phyloP scores from a whole-genome alignment of 2,113 vertebrate genomes.

The Charadrius vociferus region DNA sequence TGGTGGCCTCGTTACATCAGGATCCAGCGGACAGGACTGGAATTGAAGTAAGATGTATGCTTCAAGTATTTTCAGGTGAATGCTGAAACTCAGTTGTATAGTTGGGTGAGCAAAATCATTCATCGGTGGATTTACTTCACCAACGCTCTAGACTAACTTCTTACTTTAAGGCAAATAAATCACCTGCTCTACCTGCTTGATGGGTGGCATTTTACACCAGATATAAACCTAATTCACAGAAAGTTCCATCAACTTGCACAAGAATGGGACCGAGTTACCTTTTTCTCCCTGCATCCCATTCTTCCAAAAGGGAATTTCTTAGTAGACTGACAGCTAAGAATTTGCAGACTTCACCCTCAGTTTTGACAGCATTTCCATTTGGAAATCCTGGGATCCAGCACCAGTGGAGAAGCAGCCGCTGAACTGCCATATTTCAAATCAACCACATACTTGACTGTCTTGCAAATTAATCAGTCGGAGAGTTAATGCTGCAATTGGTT shows the following conservation, averaged over 20 bases:
- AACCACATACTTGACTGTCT: neutral
- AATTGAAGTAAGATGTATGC: neutral
- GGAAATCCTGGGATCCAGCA: neutral
- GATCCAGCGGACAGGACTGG: neutral
- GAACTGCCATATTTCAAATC: neutral
- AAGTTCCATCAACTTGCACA: neutral
- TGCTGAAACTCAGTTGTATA: neutral
- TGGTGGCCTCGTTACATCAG: neutral
- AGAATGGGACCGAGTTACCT: neutral
- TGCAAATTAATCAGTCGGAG: fast-evolving
- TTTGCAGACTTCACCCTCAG: neutral
- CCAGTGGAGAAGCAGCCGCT: neutral
- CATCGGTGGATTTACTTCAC: neutral
- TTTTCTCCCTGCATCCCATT: neutral
- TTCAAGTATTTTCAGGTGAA: neutral
- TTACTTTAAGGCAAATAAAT: neutral
- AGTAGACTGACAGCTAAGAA: neutral
- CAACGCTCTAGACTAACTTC: neutral
- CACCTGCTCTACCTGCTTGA: neutral
- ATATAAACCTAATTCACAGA: neutral
- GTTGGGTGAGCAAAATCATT: neutral
- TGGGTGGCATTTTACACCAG: neutral
- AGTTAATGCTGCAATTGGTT: neutral
- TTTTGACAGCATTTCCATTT: neutral
- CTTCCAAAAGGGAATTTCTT: neutral